Conservation (phyloP, 2,888 invertebrate species). For the Drosophila borborema region DNA sequence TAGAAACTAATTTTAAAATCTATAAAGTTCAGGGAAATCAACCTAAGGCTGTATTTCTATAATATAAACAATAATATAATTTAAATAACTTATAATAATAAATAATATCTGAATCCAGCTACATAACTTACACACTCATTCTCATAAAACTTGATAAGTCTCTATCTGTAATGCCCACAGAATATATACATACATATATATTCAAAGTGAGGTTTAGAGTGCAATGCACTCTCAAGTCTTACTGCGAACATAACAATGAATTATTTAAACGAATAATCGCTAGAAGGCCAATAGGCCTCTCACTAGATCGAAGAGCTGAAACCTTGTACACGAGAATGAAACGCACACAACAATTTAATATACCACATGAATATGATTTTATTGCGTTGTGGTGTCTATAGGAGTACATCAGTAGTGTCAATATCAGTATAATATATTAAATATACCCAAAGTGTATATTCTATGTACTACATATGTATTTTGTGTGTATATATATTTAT, state of each 20-base stretch:
- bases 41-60: not conserved
- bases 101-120: not conserved
- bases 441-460: slow-evolving; percentile 19
- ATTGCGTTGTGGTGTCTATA: slow-evolving; percentile 41
- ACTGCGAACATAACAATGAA: not conserved
- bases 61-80: not conserved
- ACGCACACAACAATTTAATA: slow-evolving; percentile 6
- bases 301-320: slow-evolving; percentile 9
- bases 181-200: no score
- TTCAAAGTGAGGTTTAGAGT: slow-evolving; percentile 13
- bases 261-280: not conserved
- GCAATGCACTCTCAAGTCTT: slow-evolving; percentile 41
- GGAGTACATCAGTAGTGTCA: slow-evolving; percentile 48
- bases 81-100: not conserved
- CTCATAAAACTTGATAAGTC: not conserved
- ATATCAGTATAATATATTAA: slow-evolving; percentile 14
- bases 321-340: slow-evolving; percentile 30
- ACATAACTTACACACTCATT: no score
- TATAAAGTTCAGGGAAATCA: not conserved
- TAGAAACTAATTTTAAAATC: not conserved
- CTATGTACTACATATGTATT: slow-evolving; percentile 48
- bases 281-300: slow-evolving; percentile 6
- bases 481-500: slow-evolving; percentile 12
- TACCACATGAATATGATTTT: slow-evolving; percentile 40
- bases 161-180: not conserved